phyloP scores from a whole-genome alignment of 2,797 vertebrate genomes.

The Pseudochaenichthys georgianus region DNA sequence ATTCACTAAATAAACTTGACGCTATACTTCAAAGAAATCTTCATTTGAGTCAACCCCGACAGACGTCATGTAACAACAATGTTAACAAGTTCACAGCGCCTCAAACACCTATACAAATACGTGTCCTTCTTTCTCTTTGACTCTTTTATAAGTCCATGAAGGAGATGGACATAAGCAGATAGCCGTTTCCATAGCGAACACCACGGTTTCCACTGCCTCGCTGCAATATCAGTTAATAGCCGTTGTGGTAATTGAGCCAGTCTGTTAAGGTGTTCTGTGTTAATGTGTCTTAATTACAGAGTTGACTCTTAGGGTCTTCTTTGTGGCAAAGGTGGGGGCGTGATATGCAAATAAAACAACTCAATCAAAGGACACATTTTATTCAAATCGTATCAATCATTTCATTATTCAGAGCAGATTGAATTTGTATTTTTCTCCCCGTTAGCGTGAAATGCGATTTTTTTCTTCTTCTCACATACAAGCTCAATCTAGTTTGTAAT shows the following conservation, averaged over 20 bases:
- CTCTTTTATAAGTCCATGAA: slow-evolving; percentile 57
- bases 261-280: slow-evolving; percentile 74
- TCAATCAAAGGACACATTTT: slow-evolving; percentile 42
- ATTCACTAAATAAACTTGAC: neutral
- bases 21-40: neutral
- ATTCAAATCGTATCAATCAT: slow-evolving; percentile 66
- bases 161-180: slow-evolving; percentile 56
- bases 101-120: slow-evolving; percentile 4
- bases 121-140: slow-evolving; percentile 29
- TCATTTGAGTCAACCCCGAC: neutral
- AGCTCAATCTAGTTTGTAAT: slow-evolving; percentile 41
- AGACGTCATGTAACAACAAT: neutral
- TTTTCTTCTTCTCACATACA: slow-evolving; percentile 16
- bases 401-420: slow-evolving; percentile 56
- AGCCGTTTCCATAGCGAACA: slow-evolving; percentile 62
- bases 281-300: slow-evolving; percentile 80
- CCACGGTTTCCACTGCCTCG: slow-evolving; percentile 47
- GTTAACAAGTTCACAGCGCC: neutral
- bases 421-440: slow-evolving; percentile 58
- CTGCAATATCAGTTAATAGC: slow-evolving; percentile 76
- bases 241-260: slow-evolving; percentile 72
- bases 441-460: slow-evolving; percentile 63
- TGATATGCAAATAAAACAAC: slow-evolving; percentile 23
- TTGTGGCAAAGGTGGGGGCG: neutral
- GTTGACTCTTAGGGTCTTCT: slow-evolving; percentile 55